phyloP scores from a whole-genome alignment of 2,113 vertebrate genomes.

The Catharus fuscescens region DNA sequence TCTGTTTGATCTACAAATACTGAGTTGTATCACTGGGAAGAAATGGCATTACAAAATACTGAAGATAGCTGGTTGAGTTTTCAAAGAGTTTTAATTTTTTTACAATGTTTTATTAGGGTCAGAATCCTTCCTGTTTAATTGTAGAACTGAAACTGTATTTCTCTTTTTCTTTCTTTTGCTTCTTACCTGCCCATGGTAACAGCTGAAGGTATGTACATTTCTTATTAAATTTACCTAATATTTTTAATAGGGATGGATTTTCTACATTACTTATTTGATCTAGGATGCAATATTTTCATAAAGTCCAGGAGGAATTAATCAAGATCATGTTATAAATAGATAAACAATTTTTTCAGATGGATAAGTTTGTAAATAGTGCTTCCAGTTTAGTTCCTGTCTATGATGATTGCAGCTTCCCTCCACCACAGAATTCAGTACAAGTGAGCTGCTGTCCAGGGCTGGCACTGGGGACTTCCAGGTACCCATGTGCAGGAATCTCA shows the following conservation, averaged over 20 bases:
- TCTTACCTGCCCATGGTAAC: background rate
- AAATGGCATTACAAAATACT: background rate
- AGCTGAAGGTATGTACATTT: constrained; percentile 56
- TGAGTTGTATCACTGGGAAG: background rate
- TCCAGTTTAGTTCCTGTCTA: background rate
- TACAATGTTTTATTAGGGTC: background rate
- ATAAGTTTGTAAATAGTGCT: background rate
- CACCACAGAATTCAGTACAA: background rate
- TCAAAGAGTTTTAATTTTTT: background rate
- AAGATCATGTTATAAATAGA: background rate
- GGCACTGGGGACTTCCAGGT: background rate
- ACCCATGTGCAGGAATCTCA: background rate
- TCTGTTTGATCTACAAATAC: background rate
- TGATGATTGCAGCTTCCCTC: background rate
- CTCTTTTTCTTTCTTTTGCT: background rate
- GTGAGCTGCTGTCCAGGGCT: background rate
- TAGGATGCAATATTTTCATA: background rate
- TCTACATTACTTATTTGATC: background rate
- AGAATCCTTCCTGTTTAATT: background rate
- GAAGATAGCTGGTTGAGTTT: background rate
- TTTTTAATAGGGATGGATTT: background rate
- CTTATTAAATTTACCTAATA: background rate
- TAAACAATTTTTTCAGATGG: background rate
- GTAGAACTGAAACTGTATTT: background rate
- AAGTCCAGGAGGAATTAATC: background rate